Conservation (phyloP, 2,888 invertebrate species). For the Diadromus collaris region DNA sequence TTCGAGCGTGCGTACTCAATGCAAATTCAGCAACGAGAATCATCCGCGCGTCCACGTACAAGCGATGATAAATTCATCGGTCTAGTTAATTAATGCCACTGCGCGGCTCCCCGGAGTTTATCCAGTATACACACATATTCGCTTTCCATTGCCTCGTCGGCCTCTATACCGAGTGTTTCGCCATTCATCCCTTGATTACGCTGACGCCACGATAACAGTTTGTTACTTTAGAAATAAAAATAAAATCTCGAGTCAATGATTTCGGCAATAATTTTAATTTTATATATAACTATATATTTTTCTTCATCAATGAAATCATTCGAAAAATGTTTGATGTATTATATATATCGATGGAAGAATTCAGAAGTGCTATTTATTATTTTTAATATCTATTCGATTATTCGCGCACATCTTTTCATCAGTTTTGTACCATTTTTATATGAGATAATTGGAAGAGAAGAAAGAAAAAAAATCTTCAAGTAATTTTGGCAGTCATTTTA, state of each 20-base stretch:
- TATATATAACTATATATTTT: neutral
- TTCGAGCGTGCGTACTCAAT: constrained; percentile 20
- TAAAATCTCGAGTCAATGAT: neutral
- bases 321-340: no score
- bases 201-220: neutral
- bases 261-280: neutral
- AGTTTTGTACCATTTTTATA: neutral
- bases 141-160: constrained; percentile 33
- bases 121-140: constrained; percentile 35
- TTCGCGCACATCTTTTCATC: no score
- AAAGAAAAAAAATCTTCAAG: neutral
- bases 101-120: constrained; percentile 43
- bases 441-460: neutral
- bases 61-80: constrained; percentile 62
- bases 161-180: constrained; percentile 17
- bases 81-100: constrained; percentile 59
- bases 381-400: no score
- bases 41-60: constrained; percentile 15
- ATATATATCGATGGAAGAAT: no score
- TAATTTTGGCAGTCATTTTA: no score
- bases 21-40: constrained; percentile 50
- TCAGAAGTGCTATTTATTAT: no score
- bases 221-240: neutral
- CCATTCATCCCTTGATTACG: neutral
- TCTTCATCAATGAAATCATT: neutral